Evolutionary conservation across 2,797 vertebrate species (phyloP).

Genomic region (Falco berigora): DNA sequence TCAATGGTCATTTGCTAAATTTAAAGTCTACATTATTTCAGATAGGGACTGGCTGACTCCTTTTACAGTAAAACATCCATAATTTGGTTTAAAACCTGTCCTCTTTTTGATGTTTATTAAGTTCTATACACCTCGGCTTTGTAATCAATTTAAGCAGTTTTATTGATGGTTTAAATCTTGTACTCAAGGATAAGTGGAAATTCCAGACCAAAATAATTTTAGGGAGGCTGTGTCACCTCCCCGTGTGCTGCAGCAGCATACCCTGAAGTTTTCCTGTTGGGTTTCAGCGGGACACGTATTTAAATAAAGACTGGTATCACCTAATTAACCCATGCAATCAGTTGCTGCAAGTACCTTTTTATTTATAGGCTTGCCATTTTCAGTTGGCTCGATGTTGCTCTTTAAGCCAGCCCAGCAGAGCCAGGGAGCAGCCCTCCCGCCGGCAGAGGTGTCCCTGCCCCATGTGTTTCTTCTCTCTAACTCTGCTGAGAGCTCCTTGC

Average conservation of each 20-base stretch:
- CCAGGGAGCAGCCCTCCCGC: neutral
- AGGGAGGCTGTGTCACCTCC: neutral
- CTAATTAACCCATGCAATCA: neutral
- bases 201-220: neutral
- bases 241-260: fast-evolving
- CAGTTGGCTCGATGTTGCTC: neutral
- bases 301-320: neutral
- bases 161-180: neutral
- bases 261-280: neutral
- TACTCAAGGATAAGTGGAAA: neutral
- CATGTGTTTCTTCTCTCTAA: neutral
- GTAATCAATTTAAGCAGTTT: neutral
- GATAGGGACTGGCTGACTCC: neutral
- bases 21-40: neutral
- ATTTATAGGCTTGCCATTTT: neutral
- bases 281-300: neutral
- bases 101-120: neutral
- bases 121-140: neutral
- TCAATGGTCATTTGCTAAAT: neutral
- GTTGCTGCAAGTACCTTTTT: neutral
- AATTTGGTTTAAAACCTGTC: neutral
- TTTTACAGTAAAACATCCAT: neutral
- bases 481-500: neutral
- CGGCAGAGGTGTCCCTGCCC: neutral
- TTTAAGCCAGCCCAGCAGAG: neutral